phyloP scores from a whole-genome alignment of 2,888 invertebrate genomes.

The Eudiplozoon nipponicum region DNA sequence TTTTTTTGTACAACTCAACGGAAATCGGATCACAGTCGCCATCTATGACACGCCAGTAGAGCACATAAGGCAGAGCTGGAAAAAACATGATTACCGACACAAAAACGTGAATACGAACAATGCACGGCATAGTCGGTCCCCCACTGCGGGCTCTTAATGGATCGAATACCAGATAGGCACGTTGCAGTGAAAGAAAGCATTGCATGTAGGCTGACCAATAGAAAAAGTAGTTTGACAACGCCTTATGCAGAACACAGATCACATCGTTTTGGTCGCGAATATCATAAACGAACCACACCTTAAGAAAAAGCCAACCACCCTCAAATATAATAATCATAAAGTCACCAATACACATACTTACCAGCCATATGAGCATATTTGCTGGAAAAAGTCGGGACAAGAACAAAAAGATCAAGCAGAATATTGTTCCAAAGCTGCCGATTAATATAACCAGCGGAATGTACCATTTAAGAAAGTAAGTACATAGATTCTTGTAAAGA shows the following conservation, averaged over 20 bases:
- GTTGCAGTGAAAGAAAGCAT: constrained; percentile 13
- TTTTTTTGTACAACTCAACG: constrained; percentile 9
- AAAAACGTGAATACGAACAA: constrained; percentile 7
- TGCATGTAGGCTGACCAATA: constrained; percentile 17
- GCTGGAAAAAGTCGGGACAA: constrained; percentile 15
- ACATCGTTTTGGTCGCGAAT: constrained; percentile 7
- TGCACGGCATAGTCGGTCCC: constrained; percentile 5
- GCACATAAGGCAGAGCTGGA: constrained; percentile 11
- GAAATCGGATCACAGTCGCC: constrained; percentile 15
- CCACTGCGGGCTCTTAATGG: constrained; percentile 11
- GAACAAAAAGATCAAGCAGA: constrained; percentile 14
- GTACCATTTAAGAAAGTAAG: constrained; percentile 16
- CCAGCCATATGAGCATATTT: constrained; percentile 14
- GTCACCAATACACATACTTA: constrained; percentile 16
- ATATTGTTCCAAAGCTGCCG: constrained; percentile 10
- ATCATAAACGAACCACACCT: constrained; percentile 12
- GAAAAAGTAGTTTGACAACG: constrained; percentile 16
- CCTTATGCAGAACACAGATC: constrained; percentile 10
- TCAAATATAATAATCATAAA: constrained; percentile 16
- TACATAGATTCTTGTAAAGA: constrained; percentile 7
- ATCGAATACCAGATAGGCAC: constrained; percentile 11
- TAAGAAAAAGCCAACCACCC: constrained; percentile 11
- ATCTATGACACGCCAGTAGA: constrained; percentile 13
- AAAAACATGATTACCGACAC: constrained; percentile 10
- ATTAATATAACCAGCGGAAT: constrained; percentile 11